Percentiles rank a stretch among this genome's conserved stretches.
These are phyloP conservation scores for Perizoma flavofasciatum DNA, from an alignment of 2,888 invertebrate species.

Conservation along the genomic window DNA sequence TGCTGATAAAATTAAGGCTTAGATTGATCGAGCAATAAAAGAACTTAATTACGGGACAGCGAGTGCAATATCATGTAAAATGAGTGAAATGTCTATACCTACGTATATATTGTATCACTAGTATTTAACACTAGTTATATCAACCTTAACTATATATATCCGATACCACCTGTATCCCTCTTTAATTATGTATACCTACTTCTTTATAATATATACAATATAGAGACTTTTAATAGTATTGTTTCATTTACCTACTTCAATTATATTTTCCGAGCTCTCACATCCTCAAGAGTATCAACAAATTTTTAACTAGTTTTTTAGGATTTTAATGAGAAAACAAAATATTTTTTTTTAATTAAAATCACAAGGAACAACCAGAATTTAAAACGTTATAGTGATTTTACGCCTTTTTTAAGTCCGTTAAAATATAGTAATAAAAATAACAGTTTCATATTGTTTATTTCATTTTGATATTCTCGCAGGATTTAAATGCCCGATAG, in stretches of 20 bases:
- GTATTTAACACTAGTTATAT: conserved; percentile 61
- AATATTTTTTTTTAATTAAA: too few species aligned
- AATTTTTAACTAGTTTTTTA: too few species aligned
- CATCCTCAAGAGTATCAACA: too few species aligned
- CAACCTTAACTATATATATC: conserved; percentile 48
- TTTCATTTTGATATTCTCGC: too few species aligned
- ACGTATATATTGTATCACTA: conserved; percentile 51
- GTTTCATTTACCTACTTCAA: conserved; percentile 43
- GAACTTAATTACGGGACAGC: conserved; percentile 36
- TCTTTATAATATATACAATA: conserved; percentile 70
- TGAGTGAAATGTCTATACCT: conserved; percentile 38
- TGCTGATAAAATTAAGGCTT: too few species aligned
- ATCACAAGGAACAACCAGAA: too few species aligned
- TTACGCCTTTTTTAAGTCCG: too few species aligned
- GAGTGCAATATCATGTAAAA: conserved; percentile 46
- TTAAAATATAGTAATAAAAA: too few species aligned
- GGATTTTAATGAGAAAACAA: too few species aligned
- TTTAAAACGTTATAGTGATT: too few species aligned
- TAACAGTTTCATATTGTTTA: too few species aligned
- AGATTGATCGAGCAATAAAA: conserved; percentile 26
- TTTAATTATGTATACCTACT: conserved; percentile 65
- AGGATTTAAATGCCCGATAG: too few species aligned
- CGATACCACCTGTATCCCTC: conserved; percentile 56
- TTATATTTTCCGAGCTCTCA: neutral
- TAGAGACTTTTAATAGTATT: conserved; percentile 65